These are phyloP conservation scores for Sipha maydis DNA, from an alignment of 2,888 invertebrate genomes.

Conservation along the genomic window DNA sequence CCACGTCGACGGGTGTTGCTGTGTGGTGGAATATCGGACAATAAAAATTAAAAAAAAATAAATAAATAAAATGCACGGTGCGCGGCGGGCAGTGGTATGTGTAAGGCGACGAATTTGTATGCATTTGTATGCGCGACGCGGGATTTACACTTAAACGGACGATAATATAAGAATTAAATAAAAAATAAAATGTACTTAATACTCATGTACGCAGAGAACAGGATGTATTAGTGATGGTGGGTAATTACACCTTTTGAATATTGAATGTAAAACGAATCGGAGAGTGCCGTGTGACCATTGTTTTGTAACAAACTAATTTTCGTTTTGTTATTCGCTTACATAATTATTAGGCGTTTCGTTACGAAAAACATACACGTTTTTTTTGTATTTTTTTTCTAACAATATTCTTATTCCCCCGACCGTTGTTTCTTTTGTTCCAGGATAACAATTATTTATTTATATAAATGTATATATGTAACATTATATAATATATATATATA, in stretches of 20 bases:
- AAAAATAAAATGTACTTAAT: constrained; percentile 46
- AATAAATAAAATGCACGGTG: not conserved
- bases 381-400: not conserved
- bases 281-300: constrained; percentile 41
- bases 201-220: constrained; percentile 44
- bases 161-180: constrained; percentile 34
- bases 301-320: constrained; percentile 56
- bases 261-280: constrained; percentile 52
- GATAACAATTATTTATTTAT: not conserved
- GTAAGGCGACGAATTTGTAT: constrained; percentile 41
- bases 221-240: constrained; percentile 54
- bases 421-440: constrained; percentile 30
- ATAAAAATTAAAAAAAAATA: constrained; percentile 39
- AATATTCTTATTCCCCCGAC: not conserved
- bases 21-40: constrained; percentile 33
- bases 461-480: not conserved
- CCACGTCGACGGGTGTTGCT: not conserved
- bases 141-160: constrained; percentile 47
- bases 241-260: constrained; percentile 60
- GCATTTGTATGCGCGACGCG: constrained; percentile 52
- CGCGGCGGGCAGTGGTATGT: not conserved
- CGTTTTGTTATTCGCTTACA: constrained; percentile 45
- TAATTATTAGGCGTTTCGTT: constrained; percentile 49
- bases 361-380: constrained; percentile 44
- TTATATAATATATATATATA: not conserved